phyloP scores from a whole-genome alignment of 2,888 invertebrate species.

The Teleiodes luculella region DNA sequence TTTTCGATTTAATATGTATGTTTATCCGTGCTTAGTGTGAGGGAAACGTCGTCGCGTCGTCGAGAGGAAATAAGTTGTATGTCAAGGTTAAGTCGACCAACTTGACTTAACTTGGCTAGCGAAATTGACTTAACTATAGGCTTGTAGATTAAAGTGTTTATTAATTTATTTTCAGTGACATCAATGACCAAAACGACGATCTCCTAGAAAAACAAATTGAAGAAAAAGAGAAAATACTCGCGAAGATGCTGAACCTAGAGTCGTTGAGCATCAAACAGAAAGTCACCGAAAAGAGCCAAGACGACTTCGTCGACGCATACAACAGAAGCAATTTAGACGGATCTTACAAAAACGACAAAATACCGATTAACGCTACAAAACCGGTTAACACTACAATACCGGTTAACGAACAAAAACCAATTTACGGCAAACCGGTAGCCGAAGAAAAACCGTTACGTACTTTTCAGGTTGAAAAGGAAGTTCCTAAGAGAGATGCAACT shows the following conservation, averaged over 20 bases:
- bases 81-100: too few relatives aligned
- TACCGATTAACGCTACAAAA: slow-evolving; percentile 21
- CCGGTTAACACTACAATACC: slow-evolving; percentile 22
- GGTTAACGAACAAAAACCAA: not conserved
- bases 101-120: too few relatives aligned
- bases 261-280: slow-evolving; percentile 54
- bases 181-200: slow-evolving; percentile 79
- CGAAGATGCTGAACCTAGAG: slow-evolving; percentile 82
- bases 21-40: too few relatives aligned
- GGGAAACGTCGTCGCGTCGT: too few relatives aligned
- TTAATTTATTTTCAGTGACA: slow-evolving; percentile 49
- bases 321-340: slow-evolving; percentile 20
- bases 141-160: too few relatives aligned
- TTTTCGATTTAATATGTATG: too few relatives aligned
- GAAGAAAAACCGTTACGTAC: not conserved
- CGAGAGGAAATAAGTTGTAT: too few relatives aligned
- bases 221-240: slow-evolving; percentile 85
- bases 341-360: too few relatives aligned
- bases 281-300: slow-evolving; percentile 20
- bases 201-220: slow-evolving; percentile 84
- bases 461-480: not conserved
- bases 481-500: slow-evolving; percentile 23
- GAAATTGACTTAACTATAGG: too few relatives aligned
- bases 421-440: not conserved
- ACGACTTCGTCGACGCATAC: slow-evolving; percentile 17